Base-by-base conservation (phyloP, 1,140 invertebrate species). In the Cydia amplana region DNA sequence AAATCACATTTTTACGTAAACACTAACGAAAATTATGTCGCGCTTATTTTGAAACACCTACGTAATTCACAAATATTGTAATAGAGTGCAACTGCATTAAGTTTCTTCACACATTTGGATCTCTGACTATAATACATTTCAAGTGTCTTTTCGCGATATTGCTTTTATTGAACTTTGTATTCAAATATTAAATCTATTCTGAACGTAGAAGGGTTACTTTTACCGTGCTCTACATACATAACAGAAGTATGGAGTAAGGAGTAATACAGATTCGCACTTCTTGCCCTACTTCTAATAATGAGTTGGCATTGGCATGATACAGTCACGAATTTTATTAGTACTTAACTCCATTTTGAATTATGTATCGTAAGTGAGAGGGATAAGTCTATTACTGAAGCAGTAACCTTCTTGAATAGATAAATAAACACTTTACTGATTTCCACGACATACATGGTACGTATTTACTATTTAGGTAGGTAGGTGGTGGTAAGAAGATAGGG, bases 281-380 rank as follows among this genome's bases (percentile, higher is more conserved):
- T 23, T 25, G 63, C 23, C 63, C 63, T 64, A 64, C 20, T 64
- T 64, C 20, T 63, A 18, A 20, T 9, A 20, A 63, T 20, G n/a
- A 63, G 55, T 12, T 25, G 20, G 20, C 4, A 64, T 12, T 25
- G 20, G 20, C 4, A 64, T 23, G 60, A 64, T 32, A 25, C 63
- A 64, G 63, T 64, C 63, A 64, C 63, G 63, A 64, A 32, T 64
- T 64, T 23, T 64, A 64, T 64, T 23, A 7, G 63, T 20, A n/a
- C n/a, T n/a, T n/a, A 14, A 23, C 36, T 40, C 36, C 7, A 40
- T 40, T 40, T 10, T 40, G 36, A 40, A 9, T 10, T 40, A 25
- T 25, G 25, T 25, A 40, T 9, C 36, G 36, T 40, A 40, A 40
- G 36, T 40, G 36, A 40, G 36, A 40, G 36, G 36, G 36, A 40